Evolutionary conservation across 2,113 vertebrate species (phyloP).

Genomic region (Tapirus terrestris): DNA sequence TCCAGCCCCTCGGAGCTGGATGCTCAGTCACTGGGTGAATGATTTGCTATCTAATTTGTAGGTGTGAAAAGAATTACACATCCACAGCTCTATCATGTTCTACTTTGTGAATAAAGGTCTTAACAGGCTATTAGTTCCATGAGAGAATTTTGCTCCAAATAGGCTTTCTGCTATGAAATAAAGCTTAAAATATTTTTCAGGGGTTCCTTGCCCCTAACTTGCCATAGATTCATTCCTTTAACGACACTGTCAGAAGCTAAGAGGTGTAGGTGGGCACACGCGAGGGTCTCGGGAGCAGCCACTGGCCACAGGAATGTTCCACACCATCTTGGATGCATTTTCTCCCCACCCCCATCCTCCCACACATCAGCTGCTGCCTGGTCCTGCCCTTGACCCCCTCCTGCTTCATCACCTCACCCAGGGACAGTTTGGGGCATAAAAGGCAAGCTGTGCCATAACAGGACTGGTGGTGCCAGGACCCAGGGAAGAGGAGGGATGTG

Average conservation of each 20-base stretch:
- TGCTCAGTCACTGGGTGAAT: rapidly evolving
- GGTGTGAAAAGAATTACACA: not conserved
- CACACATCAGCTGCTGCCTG: not conserved
- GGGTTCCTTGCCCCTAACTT: not conserved
- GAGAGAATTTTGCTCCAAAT: not conserved
- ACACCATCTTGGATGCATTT: not conserved
- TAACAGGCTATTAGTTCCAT: not conserved
- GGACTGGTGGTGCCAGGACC: not conserved
- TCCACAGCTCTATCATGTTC: not conserved
- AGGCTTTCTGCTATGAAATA: not conserved
- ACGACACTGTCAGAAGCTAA: not conserved
- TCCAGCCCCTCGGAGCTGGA: not conserved
- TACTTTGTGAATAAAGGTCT: conserved; percentile 26
- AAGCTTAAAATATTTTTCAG: not conserved
- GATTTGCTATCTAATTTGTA: not conserved
- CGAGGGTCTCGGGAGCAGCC: not conserved
- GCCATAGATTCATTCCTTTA: not conserved
- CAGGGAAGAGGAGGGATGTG: not conserved
- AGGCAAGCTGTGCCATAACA: not conserved
- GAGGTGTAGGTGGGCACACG: rapidly evolving
- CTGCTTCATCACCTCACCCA: not conserved
- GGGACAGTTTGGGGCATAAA: not conserved
- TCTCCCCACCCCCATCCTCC: not conserved
- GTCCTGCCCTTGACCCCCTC: not conserved
- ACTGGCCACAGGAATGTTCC: not conserved